These are phyloP conservation scores for Diphyllodes magnificus DNA, from an alignment of 2,113 vertebrate species.

Conservation along the genomic window DNA sequence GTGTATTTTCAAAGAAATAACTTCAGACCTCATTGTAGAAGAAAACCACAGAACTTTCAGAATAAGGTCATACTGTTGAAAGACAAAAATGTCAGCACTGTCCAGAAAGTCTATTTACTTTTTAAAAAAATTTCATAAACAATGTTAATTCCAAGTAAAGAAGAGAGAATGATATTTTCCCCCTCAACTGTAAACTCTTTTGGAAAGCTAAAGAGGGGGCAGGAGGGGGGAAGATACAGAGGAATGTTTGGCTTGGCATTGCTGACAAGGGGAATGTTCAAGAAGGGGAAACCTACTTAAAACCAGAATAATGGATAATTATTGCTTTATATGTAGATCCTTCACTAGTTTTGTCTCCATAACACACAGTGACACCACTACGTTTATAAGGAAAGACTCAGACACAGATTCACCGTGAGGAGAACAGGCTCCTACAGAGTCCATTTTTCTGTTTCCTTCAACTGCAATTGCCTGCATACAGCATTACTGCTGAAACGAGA, in stretches of 20 bases:
- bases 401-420: not conserved
- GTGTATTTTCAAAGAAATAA: not conserved
- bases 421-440: not conserved
- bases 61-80: not conserved
- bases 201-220: not conserved
- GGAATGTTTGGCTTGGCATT: slow-evolving; percentile 31
- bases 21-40: not conserved
- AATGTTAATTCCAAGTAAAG: not conserved
- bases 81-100: not conserved
- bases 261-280: not conserved
- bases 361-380: not conserved
- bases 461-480: fast-evolving
- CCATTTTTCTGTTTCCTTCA: not conserved
- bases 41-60: not conserved
- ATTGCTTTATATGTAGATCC: not conserved
- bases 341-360: not conserved
- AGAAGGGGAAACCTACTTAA: not conserved
- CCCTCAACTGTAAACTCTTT: not conserved
- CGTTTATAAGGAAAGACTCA: not conserved
- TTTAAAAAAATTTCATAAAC: not conserved
- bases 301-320: not conserved
- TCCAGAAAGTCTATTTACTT: not conserved
- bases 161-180: not conserved
- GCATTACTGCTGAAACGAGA: not conserved
- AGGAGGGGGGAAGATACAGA: not conserved